phyloP scores from a whole-genome alignment of 2,113 vertebrate species.

The Scortum barcoo region DNA sequence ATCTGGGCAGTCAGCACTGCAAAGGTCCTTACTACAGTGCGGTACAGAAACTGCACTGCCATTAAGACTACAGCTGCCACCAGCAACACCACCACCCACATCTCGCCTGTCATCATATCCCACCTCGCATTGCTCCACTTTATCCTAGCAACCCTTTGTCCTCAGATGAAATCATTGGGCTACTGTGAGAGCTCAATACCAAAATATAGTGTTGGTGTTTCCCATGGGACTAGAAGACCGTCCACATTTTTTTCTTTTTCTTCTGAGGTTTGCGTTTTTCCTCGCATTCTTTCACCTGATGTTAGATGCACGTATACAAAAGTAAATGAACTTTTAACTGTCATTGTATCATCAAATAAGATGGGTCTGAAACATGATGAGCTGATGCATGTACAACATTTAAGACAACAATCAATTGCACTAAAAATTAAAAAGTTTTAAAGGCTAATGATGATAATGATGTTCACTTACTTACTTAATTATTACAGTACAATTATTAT shows the following conservation, averaged over 20 bases:
- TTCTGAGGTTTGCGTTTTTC: neutral
- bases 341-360: neutral
- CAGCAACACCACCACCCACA: constrained; percentile 67
- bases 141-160: constrained; percentile 41
- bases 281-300: neutral
- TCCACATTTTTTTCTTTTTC: neutral
- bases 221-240: no score
- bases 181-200: neutral
- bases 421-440: neutral
- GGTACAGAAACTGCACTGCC: constrained; percentile 37
- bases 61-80: constrained; percentile 61
- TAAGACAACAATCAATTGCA: neutral
- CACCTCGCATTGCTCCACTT: constrained; percentile 51
- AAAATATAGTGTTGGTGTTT: neutral
- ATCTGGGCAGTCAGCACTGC: constrained; percentile 66
- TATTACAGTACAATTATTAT: neutral
- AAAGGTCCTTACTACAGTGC: constrained; percentile 35
- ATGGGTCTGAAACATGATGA: neutral
- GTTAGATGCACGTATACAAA: neutral
- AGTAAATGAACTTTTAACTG: neutral
- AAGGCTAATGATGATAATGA: neutral
- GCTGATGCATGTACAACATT: neutral
- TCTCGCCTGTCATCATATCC: constrained; percentile 49
- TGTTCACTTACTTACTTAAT: no score
- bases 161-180: constrained; percentile 13